Base-by-base conservation (phyloP, 2,113 vertebrate genomes). In the Mystacornis crossleyi region DNA sequence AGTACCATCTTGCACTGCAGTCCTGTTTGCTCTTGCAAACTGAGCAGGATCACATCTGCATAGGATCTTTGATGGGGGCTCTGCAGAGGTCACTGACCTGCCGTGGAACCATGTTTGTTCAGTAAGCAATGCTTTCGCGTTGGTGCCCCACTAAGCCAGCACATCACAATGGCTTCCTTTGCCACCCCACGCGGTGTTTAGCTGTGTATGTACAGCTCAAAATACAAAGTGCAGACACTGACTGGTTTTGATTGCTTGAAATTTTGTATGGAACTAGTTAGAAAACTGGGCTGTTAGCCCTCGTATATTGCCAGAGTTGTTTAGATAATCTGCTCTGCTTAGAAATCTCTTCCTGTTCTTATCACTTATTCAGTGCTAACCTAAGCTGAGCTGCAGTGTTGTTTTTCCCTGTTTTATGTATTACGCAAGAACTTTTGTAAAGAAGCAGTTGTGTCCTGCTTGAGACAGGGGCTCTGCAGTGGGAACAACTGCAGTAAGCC, bases 1-100 rank as follows among this genome's bases (percentile, higher is more conserved):
- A 62, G 31, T 36, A 70, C 50, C 62, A 38, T 62, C 84, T 66
- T 85, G 91, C 66, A 48, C 53, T 72, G 78, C 58, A 18, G 50
- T 81, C 87, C 60, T 91, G 73, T 94, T 94, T 89, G 70, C 70
- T 91, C 84, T 90, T 43, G 72, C 90, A 95, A 75, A 91, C 74
- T 70, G 87, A 80, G 84, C 74, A 50, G 62, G 69, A 74, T 90
- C 67, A 36, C 69, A 55, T 94, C 71, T 80, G 70, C 3, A 3
- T 3, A 6, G 48, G 81, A 69, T 79, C 92, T 82, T 40, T 72
- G 84, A 55, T 1, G 0, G 66, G 54, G 69, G 57, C 71, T 85
- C 54, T 80, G 80, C 73, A 7, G 58, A 93, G 94, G 81, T 91
- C 73, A 60, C 78, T 81, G 81, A 71, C 55, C 48, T 74, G 72